Evolutionary conservation across 1,140 invertebrate genomes (phyloP), one percentile per base, ranked within the genome.

Genomic region (Periplaneta americana): DNA sequence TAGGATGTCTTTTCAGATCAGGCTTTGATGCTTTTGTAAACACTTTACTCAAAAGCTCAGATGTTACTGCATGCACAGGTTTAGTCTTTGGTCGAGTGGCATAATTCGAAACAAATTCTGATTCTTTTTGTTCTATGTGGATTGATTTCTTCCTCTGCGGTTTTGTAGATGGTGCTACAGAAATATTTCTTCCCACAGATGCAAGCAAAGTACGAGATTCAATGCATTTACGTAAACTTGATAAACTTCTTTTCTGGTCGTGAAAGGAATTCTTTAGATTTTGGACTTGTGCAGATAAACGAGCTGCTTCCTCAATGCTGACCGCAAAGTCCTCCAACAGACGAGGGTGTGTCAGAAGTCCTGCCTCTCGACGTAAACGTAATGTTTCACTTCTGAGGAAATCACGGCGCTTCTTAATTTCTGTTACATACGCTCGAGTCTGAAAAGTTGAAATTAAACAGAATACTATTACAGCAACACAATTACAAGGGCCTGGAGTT

Each of bases 241-340:
- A 11, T 17, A 78, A 22, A 34, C 32, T 34, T 34, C 33, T 31
- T 37, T 36, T 22, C 15, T 78, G 9, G 6, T 78, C 77, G 33
- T 78, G n/a, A 34, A 36, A 36, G 10, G 77, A 78, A 36, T 78
- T 78, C 31, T 74, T 74, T 9, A 80, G n/a, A n/a, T 74, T 66
- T 31, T 66, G 35, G 8, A 80, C 8, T 33, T 80, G 39, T 13
- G n/a, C 31, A 31, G 79, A 37, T 28, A 80, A 35, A 31, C n/a
- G 39, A n/a, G 35, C 28, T 34, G 74, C 74, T 22, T 78, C 35
- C n/a, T 48, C 81, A 11, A 78, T 18, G 32, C 28, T 80, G 35
- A 48, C 36, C 39, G 80, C 77, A 37, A 80, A 82, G 78, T 82
- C 81, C 8, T 57, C 13, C 10, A 82, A 39, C 13, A 82, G 39